A percentile compares a stretch with the other conserved stretches of the same genome.
Conservation (phyloP, 2,888 invertebrate genomes). For the Clepsis dumicolana region DNA sequence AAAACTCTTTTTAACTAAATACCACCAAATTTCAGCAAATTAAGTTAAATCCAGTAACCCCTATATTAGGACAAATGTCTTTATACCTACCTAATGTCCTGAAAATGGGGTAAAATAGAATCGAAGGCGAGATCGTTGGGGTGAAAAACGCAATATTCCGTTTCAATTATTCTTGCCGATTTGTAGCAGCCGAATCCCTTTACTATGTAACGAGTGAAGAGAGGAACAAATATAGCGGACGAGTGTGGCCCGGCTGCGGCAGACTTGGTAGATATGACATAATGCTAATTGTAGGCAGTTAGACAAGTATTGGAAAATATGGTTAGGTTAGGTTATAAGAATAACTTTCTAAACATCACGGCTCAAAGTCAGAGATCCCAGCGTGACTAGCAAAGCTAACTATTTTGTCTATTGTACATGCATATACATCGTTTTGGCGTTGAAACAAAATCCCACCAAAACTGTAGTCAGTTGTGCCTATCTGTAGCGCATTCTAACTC, state of each 20-base stretch:
- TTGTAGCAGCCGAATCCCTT: constrained; percentile 56
- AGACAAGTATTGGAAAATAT: too few relatives aligned
- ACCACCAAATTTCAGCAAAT: neutral
- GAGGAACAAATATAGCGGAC: constrained; percentile 56
- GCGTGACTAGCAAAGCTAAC: too few relatives aligned
- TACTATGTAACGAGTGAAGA: constrained; percentile 52
- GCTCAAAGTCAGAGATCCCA: too few relatives aligned
- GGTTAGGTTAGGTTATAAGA: too few relatives aligned
- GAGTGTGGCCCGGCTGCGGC: constrained; percentile 28
- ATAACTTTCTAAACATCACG: too few relatives aligned
- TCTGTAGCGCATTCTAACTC: neutral
- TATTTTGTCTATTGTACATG: too few relatives aligned
- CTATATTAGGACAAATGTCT: neutral
- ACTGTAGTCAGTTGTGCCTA: neutral
- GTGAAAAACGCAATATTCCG: constrained; percentile 60
- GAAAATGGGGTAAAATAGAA: constrained; percentile 35
- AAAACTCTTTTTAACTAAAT: neutral
- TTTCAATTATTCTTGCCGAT: constrained; percentile 69
- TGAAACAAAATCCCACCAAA: neutral
- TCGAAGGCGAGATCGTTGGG: constrained; percentile 51
- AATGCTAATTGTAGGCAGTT: neutral
- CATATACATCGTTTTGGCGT: too few relatives aligned
- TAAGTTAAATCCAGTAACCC: neutral
- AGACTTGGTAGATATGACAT: constrained; percentile 16
- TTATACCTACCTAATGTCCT: constrained; percentile 14